Percentiles rank a stretch among this genome's conserved stretches.
These are phyloP conservation scores for Ypsolopha sequella DNA, from an alignment of 2,888 invertebrate genomes.

Conservation along the genomic window DNA sequence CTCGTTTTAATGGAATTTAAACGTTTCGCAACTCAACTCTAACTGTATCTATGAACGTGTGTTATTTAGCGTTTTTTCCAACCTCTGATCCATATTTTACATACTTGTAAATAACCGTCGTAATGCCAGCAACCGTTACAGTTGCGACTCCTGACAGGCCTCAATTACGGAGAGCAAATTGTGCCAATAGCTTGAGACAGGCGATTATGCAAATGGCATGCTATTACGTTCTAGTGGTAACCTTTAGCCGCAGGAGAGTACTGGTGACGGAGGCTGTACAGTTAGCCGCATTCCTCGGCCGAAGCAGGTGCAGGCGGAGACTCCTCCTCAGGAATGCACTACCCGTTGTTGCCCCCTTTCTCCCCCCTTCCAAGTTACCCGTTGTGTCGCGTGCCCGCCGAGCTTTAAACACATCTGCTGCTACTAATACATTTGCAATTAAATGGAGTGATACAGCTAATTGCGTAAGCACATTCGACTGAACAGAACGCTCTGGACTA, in stretches of 20 bases:
- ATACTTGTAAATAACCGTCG: constrained; percentile 1
- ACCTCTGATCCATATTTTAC: neutral
- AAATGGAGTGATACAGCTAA: neutral
- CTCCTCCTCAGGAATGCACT: neutral
- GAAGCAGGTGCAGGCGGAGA: constrained; percentile 21
- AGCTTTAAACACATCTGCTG: neutral
- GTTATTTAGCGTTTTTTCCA: neutral
- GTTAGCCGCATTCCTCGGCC: constrained; percentile 62
- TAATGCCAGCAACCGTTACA: neutral
- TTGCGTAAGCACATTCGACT: neutral
- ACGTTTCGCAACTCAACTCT: neutral
- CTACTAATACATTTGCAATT: neutral
- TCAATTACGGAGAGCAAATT: constrained; percentile 7
- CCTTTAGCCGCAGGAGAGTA: constrained; percentile 41
- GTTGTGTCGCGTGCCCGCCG: neutral
- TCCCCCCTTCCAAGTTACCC: neutral
- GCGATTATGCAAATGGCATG: constrained; percentile 23
- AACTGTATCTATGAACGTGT: neutral
- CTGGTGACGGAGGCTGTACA: constrained; percentile 57
- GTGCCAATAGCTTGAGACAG: constrained; percentile 9
- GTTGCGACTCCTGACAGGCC: constrained; percentile 1
- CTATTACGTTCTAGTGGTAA: constrained; percentile 32
- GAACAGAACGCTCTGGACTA: neutral
- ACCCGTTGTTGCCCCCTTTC: neutral
- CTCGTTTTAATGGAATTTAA: neutral